Base-by-base conservation (phyloP, 2,113 vertebrate genomes). In the Chlamydotis undulata region DNA sequence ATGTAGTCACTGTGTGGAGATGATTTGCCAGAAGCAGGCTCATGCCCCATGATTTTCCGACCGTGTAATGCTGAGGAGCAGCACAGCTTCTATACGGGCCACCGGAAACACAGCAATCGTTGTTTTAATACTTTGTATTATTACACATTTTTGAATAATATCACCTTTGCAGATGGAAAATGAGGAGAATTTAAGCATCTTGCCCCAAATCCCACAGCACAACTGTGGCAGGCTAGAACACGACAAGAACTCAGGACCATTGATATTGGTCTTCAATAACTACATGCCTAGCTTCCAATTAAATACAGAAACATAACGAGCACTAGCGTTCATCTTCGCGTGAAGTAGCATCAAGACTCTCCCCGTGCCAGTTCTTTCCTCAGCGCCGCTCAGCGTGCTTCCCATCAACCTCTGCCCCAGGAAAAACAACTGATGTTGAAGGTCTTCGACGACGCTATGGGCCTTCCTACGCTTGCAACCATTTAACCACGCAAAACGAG, bases 31-130 rank as follows among this genome's bases (percentile, higher is more conserved):
- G 7, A 10, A 61, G 21, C 0, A 7, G 29, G 26, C 8, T 24
- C 33, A 13, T 0, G 2, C 5, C 10, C 29, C 1, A 0, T 5
- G 16, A 50, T 7, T 26, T 55, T 26, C 64, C 45, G 21, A 24
- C 15, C 17, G 2, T 0, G 4, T 0, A 25, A 14, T 4, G 33
- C 65, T 21, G n/a, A 73, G 4, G 12, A 33, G 14, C 61, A 67
- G 8, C 79, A 29, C 33, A 10, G 26, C 33, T 57, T 15, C 68
- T 23, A 1, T 2, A 19, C 0, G 28, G 47, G 5, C 14, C 73
- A 75, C n/a, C 4, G 33, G 64, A 81, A 53, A 57, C 1, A 19
- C 47, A 81, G 26, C n/a, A 21, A 22, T 7, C 12, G 4, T 2
- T 7, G 43, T 0, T n/a, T n/a, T 7, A 41, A 26, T 15, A 23